A percentile compares a stretch with the other conserved stretches of the same genome.
Conservation (phyloP, 2,113 vertebrate genomes). For the Xyliphius kryptos region DNA sequence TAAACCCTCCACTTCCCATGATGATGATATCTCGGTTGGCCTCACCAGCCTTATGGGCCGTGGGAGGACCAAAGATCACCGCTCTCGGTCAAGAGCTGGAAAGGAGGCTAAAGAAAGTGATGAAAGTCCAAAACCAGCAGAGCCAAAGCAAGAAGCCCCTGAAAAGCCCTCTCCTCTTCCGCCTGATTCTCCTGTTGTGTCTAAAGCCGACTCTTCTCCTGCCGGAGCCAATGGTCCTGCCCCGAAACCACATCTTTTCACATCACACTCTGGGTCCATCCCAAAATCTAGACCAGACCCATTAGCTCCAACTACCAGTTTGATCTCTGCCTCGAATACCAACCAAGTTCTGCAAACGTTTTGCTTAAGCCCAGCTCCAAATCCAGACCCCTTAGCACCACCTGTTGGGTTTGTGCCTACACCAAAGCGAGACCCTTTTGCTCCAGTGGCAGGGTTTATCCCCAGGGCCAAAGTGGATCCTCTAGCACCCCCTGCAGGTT, state of each 20-base stretch:
- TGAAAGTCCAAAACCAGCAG: conserved; percentile 14
- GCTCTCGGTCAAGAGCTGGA: conserved; percentile 62
- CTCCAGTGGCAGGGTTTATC: conserved; percentile 57
- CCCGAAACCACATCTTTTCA: too few species aligned
- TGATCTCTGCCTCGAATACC: conserved; percentile 41
- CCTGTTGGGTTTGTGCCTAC: conserved; percentile 38
- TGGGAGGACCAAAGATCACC: conserved; percentile 77
- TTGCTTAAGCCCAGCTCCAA: conserved; percentile 36
- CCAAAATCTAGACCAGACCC: conserved; percentile 35
- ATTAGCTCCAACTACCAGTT: conserved; percentile 26
- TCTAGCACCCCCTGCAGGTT: conserved; percentile 60
- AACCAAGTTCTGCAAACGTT: too few species aligned
- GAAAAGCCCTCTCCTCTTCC: background rate
- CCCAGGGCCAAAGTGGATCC: conserved; percentile 55
- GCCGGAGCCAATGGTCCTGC: too few species aligned
- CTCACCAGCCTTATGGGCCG: conserved; percentile 85
- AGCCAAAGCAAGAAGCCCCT: background rate
- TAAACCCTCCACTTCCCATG: conserved; percentile 23
- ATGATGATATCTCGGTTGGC: conserved; percentile 78
- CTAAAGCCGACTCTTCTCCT: too few species aligned
- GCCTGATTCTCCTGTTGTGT: too few species aligned
- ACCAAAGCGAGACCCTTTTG: conserved; percentile 47
- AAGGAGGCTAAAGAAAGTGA: conserved; percentile 45
- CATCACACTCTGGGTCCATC: conserved; percentile 48
- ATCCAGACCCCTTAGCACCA: conserved; percentile 40